phyloP scores from a whole-genome alignment of 2,113 vertebrate species.

The Triplophysa siluroides region DNA sequence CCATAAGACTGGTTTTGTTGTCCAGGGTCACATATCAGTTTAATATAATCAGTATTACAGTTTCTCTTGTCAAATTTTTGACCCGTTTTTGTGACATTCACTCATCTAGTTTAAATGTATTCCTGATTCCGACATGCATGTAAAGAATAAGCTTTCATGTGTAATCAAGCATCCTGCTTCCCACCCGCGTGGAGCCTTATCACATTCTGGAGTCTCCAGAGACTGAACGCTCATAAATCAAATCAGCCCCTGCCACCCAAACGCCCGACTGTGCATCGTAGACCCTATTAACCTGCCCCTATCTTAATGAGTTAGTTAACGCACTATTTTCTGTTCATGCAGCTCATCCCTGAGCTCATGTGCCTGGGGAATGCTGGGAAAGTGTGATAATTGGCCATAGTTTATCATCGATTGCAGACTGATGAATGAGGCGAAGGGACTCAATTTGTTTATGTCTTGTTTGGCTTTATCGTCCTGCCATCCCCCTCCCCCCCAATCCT shows the following conservation, averaged over 20 bases:
- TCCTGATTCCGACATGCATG: neutral
- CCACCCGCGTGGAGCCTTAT: neutral
- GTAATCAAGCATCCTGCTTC: neutral
- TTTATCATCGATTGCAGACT: constrained; percentile 64
- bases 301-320: constrained; percentile 69
- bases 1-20: no score
- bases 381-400: constrained; percentile 64
- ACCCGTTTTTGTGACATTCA: no score
- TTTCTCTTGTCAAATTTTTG: neutral
- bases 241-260: constrained; percentile 51
- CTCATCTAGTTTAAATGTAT: neutral
- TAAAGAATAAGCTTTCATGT: neutral
- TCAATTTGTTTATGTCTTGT: constrained; percentile 56
- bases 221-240: constrained; percentile 66
- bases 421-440: constrained; percentile 56
- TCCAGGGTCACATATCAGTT: no score
- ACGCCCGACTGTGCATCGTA: neutral
- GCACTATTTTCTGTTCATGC: constrained; percentile 60
- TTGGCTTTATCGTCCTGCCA: constrained; percentile 31
- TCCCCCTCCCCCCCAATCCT: neutral
- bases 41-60: constrained; percentile 17
- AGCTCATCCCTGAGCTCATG: constrained; percentile 54
- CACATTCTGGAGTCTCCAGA: constrained; percentile 25
- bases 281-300: constrained; percentile 44
- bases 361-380: constrained; percentile 56